These are phyloP conservation scores for Toxotes chatareus DNA, from an alignment of 2,113 vertebrate species.

Conservation along the genomic window DNA sequence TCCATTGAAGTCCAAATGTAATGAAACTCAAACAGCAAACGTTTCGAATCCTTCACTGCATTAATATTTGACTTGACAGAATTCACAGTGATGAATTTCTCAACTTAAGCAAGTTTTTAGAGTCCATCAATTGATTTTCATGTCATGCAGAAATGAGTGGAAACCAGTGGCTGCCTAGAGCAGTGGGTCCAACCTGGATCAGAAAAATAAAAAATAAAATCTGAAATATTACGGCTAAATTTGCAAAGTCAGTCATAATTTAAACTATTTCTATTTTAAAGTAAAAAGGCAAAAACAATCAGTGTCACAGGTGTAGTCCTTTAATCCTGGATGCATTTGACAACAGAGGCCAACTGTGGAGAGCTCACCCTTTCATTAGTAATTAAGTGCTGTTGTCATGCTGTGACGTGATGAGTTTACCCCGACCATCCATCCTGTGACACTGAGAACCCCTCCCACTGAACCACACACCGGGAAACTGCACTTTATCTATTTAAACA, in stretches of 20 bases:
- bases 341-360: conserved; percentile 11
- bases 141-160: conserved; percentile 34
- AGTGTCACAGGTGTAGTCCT: not conserved
- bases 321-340: conserved; percentile 6
- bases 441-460: conserved; percentile 49
- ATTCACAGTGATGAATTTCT: conserved; percentile 31
- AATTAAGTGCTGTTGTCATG: conserved; percentile 69
- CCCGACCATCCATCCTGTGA: conserved; percentile 55
- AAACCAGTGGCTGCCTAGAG: conserved; percentile 3
- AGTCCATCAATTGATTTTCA: conserved; percentile 14
- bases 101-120: conserved; percentile 26
- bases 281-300: not conserved
- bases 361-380: conserved; percentile 56
- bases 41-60: conserved; percentile 7
- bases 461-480: conserved; percentile 45
- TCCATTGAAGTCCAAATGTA: conserved; percentile 22
- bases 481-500: conserved; percentile 5
- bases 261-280: not conserved
- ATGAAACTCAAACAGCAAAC: conserved; percentile 10
- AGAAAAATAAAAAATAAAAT: not conserved
- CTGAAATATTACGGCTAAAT: not conserved
- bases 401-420: conserved; percentile 66
- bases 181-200: not conserved
- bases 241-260: not conserved
- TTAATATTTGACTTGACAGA: conserved; percentile 19